These are phyloP conservation scores for Hydrolagus affinis DNA, from an alignment of 2,113 vertebrate genomes.

Conservation along the genomic window DNA sequence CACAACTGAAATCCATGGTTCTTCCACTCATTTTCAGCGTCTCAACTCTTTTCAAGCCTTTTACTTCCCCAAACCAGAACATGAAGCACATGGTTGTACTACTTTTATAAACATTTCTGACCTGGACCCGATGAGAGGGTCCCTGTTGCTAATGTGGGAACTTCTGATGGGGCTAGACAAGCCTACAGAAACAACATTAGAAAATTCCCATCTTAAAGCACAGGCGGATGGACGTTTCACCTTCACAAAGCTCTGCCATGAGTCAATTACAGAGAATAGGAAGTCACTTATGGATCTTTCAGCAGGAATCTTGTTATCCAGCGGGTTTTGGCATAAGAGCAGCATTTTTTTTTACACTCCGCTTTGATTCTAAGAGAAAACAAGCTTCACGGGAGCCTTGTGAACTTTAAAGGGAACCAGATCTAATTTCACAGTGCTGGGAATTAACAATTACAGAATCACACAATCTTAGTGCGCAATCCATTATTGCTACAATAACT, in stretches of 20 bases:
- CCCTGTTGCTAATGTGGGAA: not conserved
- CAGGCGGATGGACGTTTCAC: constrained; percentile 40
- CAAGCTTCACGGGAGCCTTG: not conserved
- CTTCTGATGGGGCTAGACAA: constrained; percentile 28
- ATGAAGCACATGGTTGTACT: constrained; percentile 28
- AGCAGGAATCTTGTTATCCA: not conserved
- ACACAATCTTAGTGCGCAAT: not conserved
- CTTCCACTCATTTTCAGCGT: not conserved
- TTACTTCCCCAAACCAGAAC: not conserved
- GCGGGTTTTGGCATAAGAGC: not conserved
- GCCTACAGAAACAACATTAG: constrained; percentile 33
- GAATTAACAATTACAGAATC: constrained; percentile 19
- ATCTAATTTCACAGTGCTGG: not conserved
- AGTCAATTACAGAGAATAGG: constrained; percentile 33
- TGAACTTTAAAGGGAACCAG: constrained; percentile 3
- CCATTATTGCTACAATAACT: constrained; percentile 8
- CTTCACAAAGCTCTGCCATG: constrained; percentile 38
- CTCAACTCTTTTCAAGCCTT: constrained; percentile 19
- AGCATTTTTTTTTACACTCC: not conserved
- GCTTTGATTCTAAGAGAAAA: not conserved
- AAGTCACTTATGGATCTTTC: constrained; percentile 6
- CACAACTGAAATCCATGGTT: not conserved
- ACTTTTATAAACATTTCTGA: constrained; percentile 44
- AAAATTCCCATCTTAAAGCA: constrained; percentile 42
- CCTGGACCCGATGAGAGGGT: constrained; percentile 44